Evolutionary conservation across 1,140 invertebrate species (phyloP).

Genomic region (Danaus plexippus): DNA sequence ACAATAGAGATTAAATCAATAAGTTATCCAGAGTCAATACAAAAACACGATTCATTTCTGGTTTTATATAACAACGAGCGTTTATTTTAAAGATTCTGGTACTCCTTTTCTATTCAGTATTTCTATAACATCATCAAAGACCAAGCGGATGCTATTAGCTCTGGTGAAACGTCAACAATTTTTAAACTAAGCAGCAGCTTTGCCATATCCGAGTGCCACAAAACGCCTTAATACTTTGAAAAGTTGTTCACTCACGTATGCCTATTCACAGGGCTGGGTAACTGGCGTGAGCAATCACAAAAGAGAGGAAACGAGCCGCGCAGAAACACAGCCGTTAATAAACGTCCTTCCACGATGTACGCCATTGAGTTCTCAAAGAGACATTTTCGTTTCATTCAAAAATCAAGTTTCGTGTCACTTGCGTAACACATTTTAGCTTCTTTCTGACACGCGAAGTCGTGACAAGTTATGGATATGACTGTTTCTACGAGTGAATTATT

Average conservation of each 20-base stretch:
- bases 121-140: too few relatives aligned
- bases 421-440: slow-evolving; percentile 14
- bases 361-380: slow-evolving; percentile 30
- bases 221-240: slow-evolving; percentile 45
- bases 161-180: slow-evolving; percentile 3
- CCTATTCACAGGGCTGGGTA: slow-evolving; percentile 43
- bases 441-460: slow-evolving; percentile 14
- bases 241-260: slow-evolving; percentile 53
- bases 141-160: too few relatives aligned
- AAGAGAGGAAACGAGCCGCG: slow-evolving; percentile 54
- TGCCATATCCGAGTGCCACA: slow-evolving; percentile 30
- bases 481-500: too few relatives aligned
- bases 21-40: too few relatives aligned
- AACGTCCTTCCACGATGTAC: slow-evolving; percentile 43
- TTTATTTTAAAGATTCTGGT: too few relatives aligned
- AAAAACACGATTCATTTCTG: too few relatives aligned
- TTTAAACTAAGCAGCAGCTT: slow-evolving; percentile 17
- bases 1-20: too few relatives aligned
- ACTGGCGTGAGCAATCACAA: slow-evolving; percentile 52
- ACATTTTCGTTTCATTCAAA: slow-evolving; percentile 43
- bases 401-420: slow-evolving; percentile 26
- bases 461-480: slow-evolving; percentile 5
- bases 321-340: slow-evolving; percentile 61
- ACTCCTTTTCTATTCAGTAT: too few relatives aligned
- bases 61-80: too few relatives aligned